These are phyloP conservation scores for Ctenicera cuprea DNA, from an alignment of 2,888 invertebrate species.

Conservation along the genomic window DNA sequence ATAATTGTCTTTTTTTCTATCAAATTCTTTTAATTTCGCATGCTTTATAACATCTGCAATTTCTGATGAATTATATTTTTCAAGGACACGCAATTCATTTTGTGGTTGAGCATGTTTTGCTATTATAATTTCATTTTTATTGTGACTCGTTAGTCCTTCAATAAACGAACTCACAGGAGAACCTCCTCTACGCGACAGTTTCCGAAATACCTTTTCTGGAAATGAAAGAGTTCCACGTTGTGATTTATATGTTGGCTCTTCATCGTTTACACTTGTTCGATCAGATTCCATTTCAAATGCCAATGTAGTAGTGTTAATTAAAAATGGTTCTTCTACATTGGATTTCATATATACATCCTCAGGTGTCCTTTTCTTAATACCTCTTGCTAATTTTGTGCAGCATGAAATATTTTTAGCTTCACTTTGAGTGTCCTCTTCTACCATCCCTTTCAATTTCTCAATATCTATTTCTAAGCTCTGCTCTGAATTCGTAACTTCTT, in stretches of 20 bases:
- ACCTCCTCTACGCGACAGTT: background rate
- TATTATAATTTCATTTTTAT: background rate
- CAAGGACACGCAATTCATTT: background rate
- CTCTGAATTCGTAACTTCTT: background rate
- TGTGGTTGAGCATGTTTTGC: background rate
- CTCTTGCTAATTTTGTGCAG: background rate
- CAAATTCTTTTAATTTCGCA: background rate
- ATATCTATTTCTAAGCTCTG: background rate
- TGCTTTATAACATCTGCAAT: background rate
- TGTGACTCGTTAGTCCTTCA: background rate
- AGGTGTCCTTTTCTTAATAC: background rate
- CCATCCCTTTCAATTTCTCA: background rate
- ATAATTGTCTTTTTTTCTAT: background rate
- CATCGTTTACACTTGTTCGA: too few species aligned
- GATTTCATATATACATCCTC: slow-evolving; percentile 5
- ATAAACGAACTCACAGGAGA: background rate
- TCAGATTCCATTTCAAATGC: too few species aligned
- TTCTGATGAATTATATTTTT: background rate
- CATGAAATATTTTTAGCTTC: background rate
- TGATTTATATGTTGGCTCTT: too few species aligned
- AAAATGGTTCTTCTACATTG: background rate
- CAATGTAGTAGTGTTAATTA: too few species aligned
- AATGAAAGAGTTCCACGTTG: background rate
- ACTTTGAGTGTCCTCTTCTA: background rate
- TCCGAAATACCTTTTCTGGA: background rate